Conservation (phyloP, 2,113 vertebrate genomes). For the Syngnathus typhle region DNA sequence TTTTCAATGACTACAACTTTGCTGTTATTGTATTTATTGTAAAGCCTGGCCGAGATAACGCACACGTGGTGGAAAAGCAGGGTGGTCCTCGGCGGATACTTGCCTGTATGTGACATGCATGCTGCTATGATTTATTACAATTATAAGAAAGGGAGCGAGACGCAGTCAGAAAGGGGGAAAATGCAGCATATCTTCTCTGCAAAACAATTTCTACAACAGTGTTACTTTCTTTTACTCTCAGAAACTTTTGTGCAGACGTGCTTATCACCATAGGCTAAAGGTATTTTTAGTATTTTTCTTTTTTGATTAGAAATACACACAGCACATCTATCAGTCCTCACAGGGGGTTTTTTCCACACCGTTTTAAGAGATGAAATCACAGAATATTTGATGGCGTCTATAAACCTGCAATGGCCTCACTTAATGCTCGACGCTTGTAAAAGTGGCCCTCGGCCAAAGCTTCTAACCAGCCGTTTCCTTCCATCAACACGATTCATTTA, state of each 20-base stretch:
- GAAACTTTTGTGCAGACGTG: not conserved
- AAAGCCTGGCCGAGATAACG: conserved; percentile 2
- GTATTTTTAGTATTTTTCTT: not conserved
- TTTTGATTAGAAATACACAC: not conserved
- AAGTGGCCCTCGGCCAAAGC: conserved; percentile 3
- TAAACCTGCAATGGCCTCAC: conserved; percentile 3
- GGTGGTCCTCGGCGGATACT: conserved; percentile 1
- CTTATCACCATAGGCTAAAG: not conserved
- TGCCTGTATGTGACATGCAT: not conserved
- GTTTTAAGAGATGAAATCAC: conserved; percentile 3
- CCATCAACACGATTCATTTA: not conserved
- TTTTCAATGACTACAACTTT: not conserved
- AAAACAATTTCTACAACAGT: not conserved
- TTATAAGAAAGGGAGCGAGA: not conserved
- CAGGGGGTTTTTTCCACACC: not conserved
- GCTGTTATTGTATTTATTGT: not conserved
- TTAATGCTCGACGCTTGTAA: conserved; percentile 2
- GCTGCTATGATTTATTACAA: conserved; percentile 5
- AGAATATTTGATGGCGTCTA: conserved; percentile 1
- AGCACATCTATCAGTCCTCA: not conserved
- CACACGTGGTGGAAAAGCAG: not conserved
- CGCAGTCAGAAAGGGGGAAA: not conserved
- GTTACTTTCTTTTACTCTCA: not conserved
- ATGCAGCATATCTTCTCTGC: not conserved
- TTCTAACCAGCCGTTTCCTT: not conserved